These are phyloP conservation scores for Cabera pusaria DNA, from an alignment of 2,888 invertebrate genomes.

Conservation along the genomic window DNA sequence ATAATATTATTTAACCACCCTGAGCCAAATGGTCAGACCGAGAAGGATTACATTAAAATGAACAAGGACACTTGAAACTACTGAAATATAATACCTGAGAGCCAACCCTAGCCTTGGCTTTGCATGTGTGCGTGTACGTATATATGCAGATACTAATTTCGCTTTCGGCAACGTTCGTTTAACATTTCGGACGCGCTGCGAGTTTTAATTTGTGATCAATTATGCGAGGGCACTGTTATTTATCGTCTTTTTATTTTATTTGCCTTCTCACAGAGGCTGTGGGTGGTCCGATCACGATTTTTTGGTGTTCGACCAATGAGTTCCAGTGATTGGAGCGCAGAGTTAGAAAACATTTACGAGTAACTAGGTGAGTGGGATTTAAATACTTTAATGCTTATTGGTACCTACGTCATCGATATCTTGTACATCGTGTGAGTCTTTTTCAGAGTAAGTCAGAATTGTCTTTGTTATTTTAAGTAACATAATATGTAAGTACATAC, in stretches of 20 bases:
- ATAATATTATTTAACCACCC: no score
- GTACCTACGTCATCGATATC: conserved; percentile 12
- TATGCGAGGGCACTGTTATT: conserved; percentile 81
- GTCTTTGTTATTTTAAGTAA: no score
- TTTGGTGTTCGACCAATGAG: conserved; percentile 71
- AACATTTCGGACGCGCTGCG: conserved; percentile 78
- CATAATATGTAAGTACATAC: no score
- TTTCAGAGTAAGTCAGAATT: no score
- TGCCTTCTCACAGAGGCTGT: conserved; percentile 74
- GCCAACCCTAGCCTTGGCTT: conserved; percentile 10
- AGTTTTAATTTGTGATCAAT: conserved; percentile 84
- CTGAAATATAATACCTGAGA: conserved; percentile 1
- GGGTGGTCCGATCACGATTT: conserved; percentile 82
- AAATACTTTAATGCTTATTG: conserved; percentile 23
- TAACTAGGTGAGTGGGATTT: conserved; percentile 22
- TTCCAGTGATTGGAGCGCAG: conserved; percentile 72
- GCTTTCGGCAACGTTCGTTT: conserved; percentile 76
- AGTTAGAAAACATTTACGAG: conserved; percentile 49
- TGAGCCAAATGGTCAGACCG: no score
- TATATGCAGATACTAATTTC: conserved; percentile 65
- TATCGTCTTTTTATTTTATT: conserved; percentile 82
- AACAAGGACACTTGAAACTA: conserved; percentile 4
- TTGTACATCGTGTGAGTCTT: conserved; percentile 2
- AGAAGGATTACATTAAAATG: no score
- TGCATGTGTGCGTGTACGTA: conserved; percentile 43